phyloP scores from a whole-genome alignment of 2,888 invertebrate species.

The Conistra vaccinii region DNA sequence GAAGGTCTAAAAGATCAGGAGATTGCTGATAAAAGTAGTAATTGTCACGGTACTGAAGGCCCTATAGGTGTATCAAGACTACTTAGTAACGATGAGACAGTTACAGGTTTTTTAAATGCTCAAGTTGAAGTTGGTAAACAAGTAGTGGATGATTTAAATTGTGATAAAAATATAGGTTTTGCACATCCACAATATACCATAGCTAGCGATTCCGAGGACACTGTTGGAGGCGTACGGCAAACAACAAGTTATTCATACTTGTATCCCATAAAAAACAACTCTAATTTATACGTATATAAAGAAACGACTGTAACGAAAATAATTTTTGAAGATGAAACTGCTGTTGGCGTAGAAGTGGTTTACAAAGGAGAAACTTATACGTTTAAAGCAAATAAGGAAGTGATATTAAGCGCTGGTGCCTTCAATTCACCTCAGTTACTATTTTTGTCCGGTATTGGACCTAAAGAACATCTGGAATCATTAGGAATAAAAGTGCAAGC shows the following conservation, averaged over 20 bases:
- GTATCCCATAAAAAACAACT: slow-evolving; percentile 19
- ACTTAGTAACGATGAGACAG: not conserved
- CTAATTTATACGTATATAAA: slow-evolving; percentile 53
- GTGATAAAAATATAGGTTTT: slow-evolving; percentile 46
- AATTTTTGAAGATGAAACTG: slow-evolving; percentile 40
- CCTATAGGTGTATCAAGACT: slow-evolving; percentile 50
- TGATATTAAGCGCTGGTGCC: slow-evolving; percentile 55
- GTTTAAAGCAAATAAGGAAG: slow-evolving; percentile 52
- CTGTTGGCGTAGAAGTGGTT: slow-evolving; percentile 45
- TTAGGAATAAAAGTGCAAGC: slow-evolving; percentile 39
- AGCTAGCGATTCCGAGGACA: not conserved
- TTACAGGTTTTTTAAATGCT: slow-evolving; percentile 45
- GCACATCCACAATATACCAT: slow-evolving; percentile 43
- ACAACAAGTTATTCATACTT: slow-evolving; percentile 51
- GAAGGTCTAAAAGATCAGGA: slow-evolving; percentile 35
- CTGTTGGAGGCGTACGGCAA: slow-evolving; percentile 44
- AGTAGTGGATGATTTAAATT: slow-evolving; percentile 50
- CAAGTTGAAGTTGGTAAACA: slow-evolving; percentile 54
- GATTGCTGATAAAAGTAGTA: slow-evolving; percentile 12
- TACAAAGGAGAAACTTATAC: slow-evolving; percentile 33
- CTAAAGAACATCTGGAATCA: slow-evolving; percentile 44
- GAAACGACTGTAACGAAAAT: slow-evolving; percentile 53
- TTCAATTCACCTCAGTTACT: slow-evolving; percentile 57
- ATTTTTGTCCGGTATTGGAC: slow-evolving; percentile 58
- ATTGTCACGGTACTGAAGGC: slow-evolving; percentile 52